Conservation (phyloP, 2,113 vertebrate species). For the Acanthisitta chloris region DNA sequence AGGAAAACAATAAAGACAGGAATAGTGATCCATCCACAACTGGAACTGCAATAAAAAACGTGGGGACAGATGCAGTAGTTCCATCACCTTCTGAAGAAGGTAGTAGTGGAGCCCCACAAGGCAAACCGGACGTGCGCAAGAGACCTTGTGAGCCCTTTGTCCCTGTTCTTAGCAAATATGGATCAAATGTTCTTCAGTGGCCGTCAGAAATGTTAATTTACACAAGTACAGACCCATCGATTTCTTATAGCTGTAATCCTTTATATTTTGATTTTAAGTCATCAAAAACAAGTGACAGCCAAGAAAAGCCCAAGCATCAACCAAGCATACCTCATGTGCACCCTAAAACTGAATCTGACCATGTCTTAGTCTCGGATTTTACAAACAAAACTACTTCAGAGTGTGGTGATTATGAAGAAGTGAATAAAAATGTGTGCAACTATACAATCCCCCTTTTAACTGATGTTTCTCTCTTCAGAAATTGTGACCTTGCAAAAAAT, state of each 20-base stretch:
- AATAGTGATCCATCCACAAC: not conserved
- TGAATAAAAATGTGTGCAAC: not conserved
- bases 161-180: conserved; percentile 81
- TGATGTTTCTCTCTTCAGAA: not conserved
- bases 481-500: conserved; percentile 45
- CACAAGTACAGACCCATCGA: conserved; percentile 78
- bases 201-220: conserved; percentile 87
- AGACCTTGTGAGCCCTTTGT: conserved; percentile 77
- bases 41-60: conserved; percentile 29
- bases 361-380: not conserved
- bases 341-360: conserved; percentile 27
- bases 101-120: not conserved
- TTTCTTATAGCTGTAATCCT: conserved; percentile 89
- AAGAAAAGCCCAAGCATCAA: conserved; percentile 53
- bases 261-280: conserved; percentile 87
- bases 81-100: not conserved
- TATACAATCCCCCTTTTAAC: not conserved
- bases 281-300: conserved; percentile 64
- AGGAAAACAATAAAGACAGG: not conserved
- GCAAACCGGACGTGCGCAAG: not conserved
- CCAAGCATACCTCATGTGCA: conserved; percentile 45
- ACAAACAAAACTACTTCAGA: not conserved
- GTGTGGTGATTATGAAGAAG: not conserved
- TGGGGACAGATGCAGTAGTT: not conserved
- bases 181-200: conserved; percentile 86